These are phyloP conservation scores for Empidonax traillii DNA, from an alignment of 2,113 vertebrate genomes.

Conservation along the genomic window DNA sequence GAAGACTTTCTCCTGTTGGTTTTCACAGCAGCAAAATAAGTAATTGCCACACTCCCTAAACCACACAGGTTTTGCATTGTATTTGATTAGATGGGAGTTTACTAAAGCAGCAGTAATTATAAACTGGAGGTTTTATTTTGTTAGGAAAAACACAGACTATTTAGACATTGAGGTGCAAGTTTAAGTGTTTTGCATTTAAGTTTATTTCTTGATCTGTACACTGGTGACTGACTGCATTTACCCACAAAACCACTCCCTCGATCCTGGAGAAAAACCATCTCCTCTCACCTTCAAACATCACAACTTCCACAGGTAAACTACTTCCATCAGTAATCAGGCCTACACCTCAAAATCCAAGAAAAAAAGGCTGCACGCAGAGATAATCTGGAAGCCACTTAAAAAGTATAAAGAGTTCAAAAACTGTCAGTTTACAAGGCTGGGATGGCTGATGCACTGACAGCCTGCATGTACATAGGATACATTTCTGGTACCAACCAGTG, in stretches of 20 bases:
- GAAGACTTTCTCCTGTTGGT: not conserved
- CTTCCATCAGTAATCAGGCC: not conserved
- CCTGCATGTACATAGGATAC: fast-evolving
- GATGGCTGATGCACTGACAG: not conserved
- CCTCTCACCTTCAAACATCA: not conserved
- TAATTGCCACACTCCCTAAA: not conserved
- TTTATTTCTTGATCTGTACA: not conserved
- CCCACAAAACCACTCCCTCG: not conserved
- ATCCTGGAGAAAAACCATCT: not conserved
- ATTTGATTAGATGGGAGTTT: not conserved
- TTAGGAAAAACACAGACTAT: not conserved
- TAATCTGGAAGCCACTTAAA: not conserved
- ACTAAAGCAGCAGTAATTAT: not conserved
- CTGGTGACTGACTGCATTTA: not conserved
- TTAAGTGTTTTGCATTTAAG: not conserved
- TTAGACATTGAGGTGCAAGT: not conserved
- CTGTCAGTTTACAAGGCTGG: not conserved
- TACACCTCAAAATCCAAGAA: not conserved
- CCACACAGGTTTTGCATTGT: fast-evolving
- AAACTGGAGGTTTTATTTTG: not conserved
- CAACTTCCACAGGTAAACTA: not conserved
- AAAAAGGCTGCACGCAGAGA: not conserved
- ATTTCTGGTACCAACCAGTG: not conserved
- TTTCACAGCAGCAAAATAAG: not conserved
- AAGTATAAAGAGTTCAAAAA: not conserved